Base-by-base conservation (phyloP, 2,888 invertebrate genomes). In the Heliconius cydno region DNA sequence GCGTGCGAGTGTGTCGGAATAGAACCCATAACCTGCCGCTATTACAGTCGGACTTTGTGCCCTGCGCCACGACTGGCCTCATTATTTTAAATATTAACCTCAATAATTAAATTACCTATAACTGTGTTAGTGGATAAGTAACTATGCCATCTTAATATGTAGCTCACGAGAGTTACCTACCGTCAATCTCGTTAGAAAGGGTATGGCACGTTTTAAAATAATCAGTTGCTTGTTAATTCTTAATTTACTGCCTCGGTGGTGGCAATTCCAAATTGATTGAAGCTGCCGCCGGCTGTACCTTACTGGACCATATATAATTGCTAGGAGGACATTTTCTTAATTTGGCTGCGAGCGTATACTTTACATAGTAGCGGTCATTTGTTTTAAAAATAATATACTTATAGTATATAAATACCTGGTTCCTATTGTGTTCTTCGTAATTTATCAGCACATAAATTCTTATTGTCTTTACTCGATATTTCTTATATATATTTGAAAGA, bases 201-300 rank as follows among this genome's bases (percentile, higher is more conserved):
- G 91, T 92, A 90, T 87, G 89, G 90, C 91, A 93, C 93, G 94
- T 94, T 95, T 95, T 94, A 94, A 94, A 94, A 94, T 94, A 91
- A 94, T 92, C 91, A 90, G 89, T 91, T 91, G 89, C 92, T 89
- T 92, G 92, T 90, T 94, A 95, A 94, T 94, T 94, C 92, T 93
- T 94, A 92, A 95, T 95, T 95, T 94, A 91, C 94, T 94, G 95
- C 92, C 90, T 90, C 89, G 94, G 87, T 94, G 93, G 90, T 89
- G 90, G 89, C 89, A 86, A 85, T 87, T 85, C 85, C 92, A 94
- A 94, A 90, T 91, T 89, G 93, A 94, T 94, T 91, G 90, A 83
- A 89, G 86, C 79, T 87, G 87, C 85, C 82, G 88, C 88, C 85
- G 90, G 92, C 89, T 90, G 89, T 90, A 90, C 90, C 86, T 89